phyloP scores from a whole-genome alignment of 2,888 invertebrate species.

The Drosophila demipolita region DNA sequence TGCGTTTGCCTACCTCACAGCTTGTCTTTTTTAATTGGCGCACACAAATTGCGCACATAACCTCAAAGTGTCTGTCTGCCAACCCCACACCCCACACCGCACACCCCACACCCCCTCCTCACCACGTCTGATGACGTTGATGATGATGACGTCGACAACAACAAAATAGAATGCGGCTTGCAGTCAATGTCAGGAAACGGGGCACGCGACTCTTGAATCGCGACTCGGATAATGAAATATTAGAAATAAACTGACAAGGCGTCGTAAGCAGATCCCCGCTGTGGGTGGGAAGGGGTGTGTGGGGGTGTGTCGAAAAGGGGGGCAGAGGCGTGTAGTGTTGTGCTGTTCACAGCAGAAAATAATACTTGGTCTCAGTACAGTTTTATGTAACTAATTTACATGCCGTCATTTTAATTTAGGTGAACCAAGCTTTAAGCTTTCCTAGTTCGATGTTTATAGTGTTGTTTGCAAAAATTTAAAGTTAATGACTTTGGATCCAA shows the following conservation, averaged over 20 bases:
- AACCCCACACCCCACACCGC: not conserved
- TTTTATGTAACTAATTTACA: not conserved
- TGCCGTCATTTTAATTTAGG: not conserved
- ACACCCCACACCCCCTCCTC: not conserved
- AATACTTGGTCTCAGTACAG: not conserved
- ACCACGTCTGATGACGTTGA: conserved; percentile 35
- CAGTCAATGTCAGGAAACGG: conserved; percentile 22
- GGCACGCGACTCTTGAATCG: conserved; percentile 62
- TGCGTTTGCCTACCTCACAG: not conserved
- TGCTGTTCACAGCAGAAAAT: conserved; percentile 4
- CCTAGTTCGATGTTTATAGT: not conserved
- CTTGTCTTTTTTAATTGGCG: conserved; percentile 67
- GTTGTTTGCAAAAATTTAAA: not conserved
- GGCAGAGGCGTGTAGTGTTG: not conserved
- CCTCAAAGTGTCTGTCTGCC: conserved; percentile 58
- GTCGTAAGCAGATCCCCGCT: conserved; percentile 58
- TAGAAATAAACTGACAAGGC: conserved; percentile 69
- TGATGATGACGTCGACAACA: conserved; percentile 5
- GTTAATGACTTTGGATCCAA: no score
- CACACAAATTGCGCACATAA: conserved; percentile 76
- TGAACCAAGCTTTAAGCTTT: no score
- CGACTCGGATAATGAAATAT: conserved; percentile 69
- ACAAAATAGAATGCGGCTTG: conserved; percentile 4
- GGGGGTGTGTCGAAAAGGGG: not conserved
- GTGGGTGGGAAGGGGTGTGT: not conserved